A percentile compares a stretch with the other conserved stretches of the same genome.
Evolutionary conservation across 2,797 vertebrate species (phyloP).

Genomic region (Sebastes paucispinis): DNA sequence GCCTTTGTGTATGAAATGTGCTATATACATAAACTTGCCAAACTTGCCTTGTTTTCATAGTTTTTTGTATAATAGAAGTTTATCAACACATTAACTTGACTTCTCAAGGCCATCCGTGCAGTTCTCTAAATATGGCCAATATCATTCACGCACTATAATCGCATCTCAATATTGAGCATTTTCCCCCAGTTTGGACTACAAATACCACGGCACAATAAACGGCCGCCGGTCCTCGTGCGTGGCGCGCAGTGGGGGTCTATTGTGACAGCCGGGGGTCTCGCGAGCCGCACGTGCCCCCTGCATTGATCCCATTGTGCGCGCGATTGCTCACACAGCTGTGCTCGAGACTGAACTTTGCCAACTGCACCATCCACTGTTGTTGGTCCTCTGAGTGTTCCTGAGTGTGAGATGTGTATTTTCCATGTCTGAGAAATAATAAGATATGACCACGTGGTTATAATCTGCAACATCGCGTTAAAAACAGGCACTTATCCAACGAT

Average conservation of each 20-base stretch:
- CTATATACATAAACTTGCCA: too few species aligned
- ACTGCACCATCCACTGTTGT: neutral
- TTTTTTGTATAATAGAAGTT: neutral
- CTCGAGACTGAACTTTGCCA: conserved; percentile 54
- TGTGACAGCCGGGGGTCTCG: conserved; percentile 76
- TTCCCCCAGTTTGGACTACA: conserved; percentile 33
- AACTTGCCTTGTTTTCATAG: neutral
- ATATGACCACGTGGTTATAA: conserved; percentile 49
- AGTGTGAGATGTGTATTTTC: neutral
- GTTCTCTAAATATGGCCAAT: neutral
- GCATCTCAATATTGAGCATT: conserved; percentile 40
- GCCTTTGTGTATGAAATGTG: too few species aligned
- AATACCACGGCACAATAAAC: conserved; percentile 62
- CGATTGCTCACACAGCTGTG: conserved; percentile 75
- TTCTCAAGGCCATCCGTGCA: neutral
- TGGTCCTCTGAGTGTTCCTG: neutral
- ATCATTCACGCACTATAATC: neutral
- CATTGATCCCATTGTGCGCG: conserved; percentile 83
- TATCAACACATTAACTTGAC: neutral
- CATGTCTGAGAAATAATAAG: conserved; percentile 4
- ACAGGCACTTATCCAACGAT: conserved; percentile 69
- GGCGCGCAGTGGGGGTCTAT: conserved; percentile 71
- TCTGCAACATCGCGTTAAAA: conserved; percentile 49
- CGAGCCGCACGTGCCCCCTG: conserved; percentile 82
- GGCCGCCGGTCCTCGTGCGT: conserved; percentile 61